A percentile compares a stretch with the other conserved stretches of the same genome.
Conservation (phyloP, 2,797 vertebrate genomes). For the Crypturellus tataupa region DNA sequence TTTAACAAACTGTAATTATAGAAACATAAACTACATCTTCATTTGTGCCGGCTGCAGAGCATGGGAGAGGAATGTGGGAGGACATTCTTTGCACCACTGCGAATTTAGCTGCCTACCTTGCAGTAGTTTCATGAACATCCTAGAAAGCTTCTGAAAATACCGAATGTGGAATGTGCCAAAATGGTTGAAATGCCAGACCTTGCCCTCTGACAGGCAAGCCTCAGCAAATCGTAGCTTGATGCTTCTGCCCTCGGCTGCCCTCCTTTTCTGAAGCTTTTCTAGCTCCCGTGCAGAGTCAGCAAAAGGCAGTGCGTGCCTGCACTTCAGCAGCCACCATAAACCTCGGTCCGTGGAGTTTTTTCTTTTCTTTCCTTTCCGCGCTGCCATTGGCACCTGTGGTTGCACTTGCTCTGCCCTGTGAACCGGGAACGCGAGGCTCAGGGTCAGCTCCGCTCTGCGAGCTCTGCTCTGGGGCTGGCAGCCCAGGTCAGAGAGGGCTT, state of each 20-base stretch:
- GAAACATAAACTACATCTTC: conserved; percentile 48
- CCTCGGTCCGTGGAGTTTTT: neutral
- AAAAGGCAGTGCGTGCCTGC: neutral
- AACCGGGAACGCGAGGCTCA: neutral
- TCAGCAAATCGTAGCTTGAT: conserved; percentile 55
- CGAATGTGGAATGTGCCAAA: conserved; percentile 40
- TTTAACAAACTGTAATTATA: conserved; percentile 59
- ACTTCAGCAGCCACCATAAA: neutral
- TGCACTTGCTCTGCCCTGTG: neutral
- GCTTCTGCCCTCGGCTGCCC: conserved; percentile 33
- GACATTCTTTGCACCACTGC: neutral
- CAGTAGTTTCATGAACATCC: conserved; percentile 58
- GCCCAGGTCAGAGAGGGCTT: neutral
- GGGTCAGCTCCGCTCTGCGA: neutral
- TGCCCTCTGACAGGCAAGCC: conserved; percentile 43
- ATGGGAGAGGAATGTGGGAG: conserved; percentile 55
- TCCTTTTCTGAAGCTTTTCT: conserved; percentile 25
- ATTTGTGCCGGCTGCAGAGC: neutral
- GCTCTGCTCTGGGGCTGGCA: neutral
- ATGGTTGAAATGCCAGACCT: conserved; percentile 58
- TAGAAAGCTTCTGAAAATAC: conserved; percentile 65
- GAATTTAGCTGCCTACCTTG: conserved; percentile 10
- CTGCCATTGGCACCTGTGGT: neutral
- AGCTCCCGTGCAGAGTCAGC: conserved; percentile 40
- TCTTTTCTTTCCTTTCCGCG: neutral